A percentile compares a stretch with the other conserved stretches of the same genome.
Conservation (phyloP, 2,113 vertebrate genomes). For the crab-eating macaque (Macaca fascicularis) region T2T-MFA8v1.1 NC_088391.1:17798001-17798500, state of each 20-base stretch:
- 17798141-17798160: not conserved
- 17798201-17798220: not conserved
- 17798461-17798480: conserved; percentile 41
- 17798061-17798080: not conserved
- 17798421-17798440: conserved; percentile 55
- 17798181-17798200: not conserved
- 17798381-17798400: conserved; percentile 50
- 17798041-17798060: not conserved
- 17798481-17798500: conserved; percentile 67
- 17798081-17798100: not conserved
- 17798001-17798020: not conserved
- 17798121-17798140: not conserved
- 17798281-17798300: not conserved
- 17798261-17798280: conserved; percentile 19
- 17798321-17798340: conserved; percentile 64
- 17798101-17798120: not conserved
- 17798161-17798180: not conserved
- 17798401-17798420: conserved; percentile 61
- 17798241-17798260: conserved; percentile 19
- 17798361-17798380: conserved; percentile 27
- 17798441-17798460: conserved; percentile 58
- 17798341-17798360: conserved; percentile 30
- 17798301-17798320: not conserved
- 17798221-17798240: conserved; percentile 45
- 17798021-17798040: not conserved